Conservation (phyloP, 2,888 invertebrate genomes). For the Gasteruption jaculator region DNA sequence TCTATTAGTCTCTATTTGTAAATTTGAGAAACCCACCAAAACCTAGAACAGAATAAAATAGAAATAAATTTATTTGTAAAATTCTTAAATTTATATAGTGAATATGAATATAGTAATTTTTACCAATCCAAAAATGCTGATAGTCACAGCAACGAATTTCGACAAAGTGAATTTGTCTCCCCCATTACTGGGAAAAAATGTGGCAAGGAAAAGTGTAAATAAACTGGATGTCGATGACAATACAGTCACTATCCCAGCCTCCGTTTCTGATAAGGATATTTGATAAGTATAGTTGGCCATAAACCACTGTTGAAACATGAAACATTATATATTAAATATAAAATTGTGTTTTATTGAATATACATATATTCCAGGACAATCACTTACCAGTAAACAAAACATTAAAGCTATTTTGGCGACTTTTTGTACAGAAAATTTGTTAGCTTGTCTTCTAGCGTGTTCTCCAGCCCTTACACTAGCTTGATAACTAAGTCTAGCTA, state of each 20-base stretch:
- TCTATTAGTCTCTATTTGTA: conserved; percentile 60
- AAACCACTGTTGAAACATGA: conserved; percentile 80
- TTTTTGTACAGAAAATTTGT: conserved; percentile 69
- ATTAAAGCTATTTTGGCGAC: conserved; percentile 80
- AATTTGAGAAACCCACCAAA: conserved; percentile 73
- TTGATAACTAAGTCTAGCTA: conserved; percentile 91
- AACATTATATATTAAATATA: conserved; percentile 9
- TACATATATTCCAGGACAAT: neutral
- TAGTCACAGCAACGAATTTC: conserved; percentile 74
- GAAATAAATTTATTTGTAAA: conserved; percentile 21
- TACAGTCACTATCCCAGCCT: conserved; percentile 83
- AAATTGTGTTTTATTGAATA: conserved; percentile 13
- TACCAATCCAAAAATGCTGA: conserved; percentile 77
- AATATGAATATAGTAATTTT: conserved; percentile 26
- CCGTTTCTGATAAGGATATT: conserved; percentile 77
- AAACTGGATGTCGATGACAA: conserved; percentile 86
- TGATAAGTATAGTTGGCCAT: conserved; percentile 90
- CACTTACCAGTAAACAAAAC: conserved; percentile 78
- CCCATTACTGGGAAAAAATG: conserved; percentile 77
- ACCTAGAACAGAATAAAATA: conserved; percentile 55
- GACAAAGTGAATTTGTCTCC: conserved; percentile 82
- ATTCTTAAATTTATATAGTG: conserved; percentile 3
- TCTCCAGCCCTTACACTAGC: conserved; percentile 83
- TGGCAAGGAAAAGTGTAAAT: conserved; percentile 83
- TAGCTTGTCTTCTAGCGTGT: conserved; percentile 69